A percentile compares a stretch with the other conserved stretches of the same genome.
Evolutionary conservation across 2,888 invertebrate genomes (phyloP).

Genomic region (Yponomeuta malinellus): DNA sequence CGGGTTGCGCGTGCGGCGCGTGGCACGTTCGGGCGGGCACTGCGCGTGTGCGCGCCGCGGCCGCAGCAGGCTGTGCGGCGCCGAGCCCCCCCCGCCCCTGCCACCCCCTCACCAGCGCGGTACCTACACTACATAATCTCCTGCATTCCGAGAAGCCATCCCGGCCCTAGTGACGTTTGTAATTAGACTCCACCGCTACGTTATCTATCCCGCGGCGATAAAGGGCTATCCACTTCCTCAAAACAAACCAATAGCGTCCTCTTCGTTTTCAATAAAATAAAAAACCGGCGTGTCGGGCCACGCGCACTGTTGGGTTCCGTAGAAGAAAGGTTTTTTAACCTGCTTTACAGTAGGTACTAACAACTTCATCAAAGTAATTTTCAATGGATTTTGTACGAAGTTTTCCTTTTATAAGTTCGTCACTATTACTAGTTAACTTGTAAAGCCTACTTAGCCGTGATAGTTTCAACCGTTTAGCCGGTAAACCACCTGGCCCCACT

Average conservation of each 20-base stretch:
- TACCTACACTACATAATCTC: conserved; percentile 29
- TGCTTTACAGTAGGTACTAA: too few relatives aligned
- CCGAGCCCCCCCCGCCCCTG: conserved; percentile 15
- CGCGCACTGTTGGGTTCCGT: too few relatives aligned
- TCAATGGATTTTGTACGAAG: too few relatives aligned
- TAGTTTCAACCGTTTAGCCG: too few relatives aligned
- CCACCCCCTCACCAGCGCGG: conserved; percentile 23
- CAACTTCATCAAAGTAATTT: too few relatives aligned
- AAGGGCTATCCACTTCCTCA: conserved; percentile 14
- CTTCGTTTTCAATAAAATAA: not conserved
- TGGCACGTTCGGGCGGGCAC: conserved; percentile 61
- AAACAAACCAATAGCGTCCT: not conserved
- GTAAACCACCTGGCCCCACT: too few relatives aligned
- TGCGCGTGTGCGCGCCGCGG: conserved; percentile 25
- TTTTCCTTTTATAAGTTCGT: too few relatives aligned
- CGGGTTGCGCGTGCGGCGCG: conserved; percentile 47
- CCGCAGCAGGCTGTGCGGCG: conserved; percentile 5
- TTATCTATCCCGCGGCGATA: conserved; percentile 44
- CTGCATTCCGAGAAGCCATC: conserved; percentile 41
- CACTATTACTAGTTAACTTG: too few relatives aligned
- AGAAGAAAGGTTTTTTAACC: too few relatives aligned
- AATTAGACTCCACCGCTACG: conserved; percentile 43
- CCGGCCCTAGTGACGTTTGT: conserved; percentile 26
- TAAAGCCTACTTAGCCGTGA: too few relatives aligned
- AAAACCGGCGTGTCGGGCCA: too few relatives aligned